These are phyloP conservation scores for Ephestia elutella DNA, from an alignment of 1,140 invertebrate species.

Conservation along the genomic window DNA sequence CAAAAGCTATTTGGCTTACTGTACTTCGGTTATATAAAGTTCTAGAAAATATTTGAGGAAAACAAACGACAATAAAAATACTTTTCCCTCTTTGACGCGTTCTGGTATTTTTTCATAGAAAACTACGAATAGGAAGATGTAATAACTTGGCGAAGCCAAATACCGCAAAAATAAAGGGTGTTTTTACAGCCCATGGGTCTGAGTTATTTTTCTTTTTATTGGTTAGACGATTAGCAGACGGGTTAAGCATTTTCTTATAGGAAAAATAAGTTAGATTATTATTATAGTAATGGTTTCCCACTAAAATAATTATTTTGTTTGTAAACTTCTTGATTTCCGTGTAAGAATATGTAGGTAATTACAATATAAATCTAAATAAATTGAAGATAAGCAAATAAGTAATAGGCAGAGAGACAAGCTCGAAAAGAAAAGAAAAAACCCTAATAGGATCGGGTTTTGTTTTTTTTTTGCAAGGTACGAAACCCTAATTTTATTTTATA, in stretches of 20 bases:
- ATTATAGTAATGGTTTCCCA: too few species aligned
- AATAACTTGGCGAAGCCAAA: conserved; percentile 1
- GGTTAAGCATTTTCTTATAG: too few species aligned
- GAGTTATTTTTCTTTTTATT: neutral
- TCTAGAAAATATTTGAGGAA: neutral
- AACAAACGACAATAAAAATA: neutral
- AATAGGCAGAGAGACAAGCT: too few species aligned
- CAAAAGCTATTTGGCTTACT: neutral
- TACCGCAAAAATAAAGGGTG: neutral
- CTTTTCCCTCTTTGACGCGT: neutral
- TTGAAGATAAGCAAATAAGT: too few species aligned
- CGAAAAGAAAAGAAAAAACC: too few species aligned
- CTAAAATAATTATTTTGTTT: too few species aligned
- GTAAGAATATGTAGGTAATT: too few species aligned
- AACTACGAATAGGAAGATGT: neutral
- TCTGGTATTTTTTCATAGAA: neutral
- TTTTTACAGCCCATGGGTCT: neutral
- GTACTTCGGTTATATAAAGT: neutral
- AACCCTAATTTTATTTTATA: too few species aligned
- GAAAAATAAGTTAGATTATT: neutral
- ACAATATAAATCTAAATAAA: too few species aligned
- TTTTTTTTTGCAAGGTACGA: too few species aligned
- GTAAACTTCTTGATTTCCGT: too few species aligned
- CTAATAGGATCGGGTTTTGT: too few species aligned
- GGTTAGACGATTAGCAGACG: neutral